phyloP scores from a whole-genome alignment of 2,888 invertebrate genomes.

The Cryptus armator region DNA sequence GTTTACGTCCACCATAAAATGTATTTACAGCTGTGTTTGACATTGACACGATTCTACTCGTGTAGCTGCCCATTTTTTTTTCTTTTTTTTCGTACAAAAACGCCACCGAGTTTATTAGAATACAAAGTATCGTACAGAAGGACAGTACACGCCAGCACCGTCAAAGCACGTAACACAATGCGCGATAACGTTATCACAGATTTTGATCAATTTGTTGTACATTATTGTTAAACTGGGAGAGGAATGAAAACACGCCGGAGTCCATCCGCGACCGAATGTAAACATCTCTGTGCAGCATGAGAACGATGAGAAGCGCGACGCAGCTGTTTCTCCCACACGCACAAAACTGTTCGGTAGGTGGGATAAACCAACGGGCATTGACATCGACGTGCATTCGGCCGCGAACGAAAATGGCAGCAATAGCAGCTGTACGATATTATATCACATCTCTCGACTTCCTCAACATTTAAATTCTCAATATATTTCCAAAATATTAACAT shows the following conservation, averaged over 20 bases:
- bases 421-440: neutral
- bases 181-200: slow-evolving; percentile 51
- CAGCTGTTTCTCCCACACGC: slow-evolving; percentile 68
- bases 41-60: slow-evolving; percentile 81
- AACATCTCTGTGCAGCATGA: slow-evolving; percentile 66
- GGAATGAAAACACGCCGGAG: slow-evolving; percentile 59
- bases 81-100: slow-evolving; percentile 11
- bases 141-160: slow-evolving; percentile 28
- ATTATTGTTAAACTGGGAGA: slow-evolving; percentile 48
- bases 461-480: neutral
- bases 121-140: neutral
- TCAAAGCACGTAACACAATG: slow-evolving; percentile 6
- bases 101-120: neutral
- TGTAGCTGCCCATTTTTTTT: slow-evolving; percentile 80
- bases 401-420: neutral
- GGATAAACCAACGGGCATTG: slow-evolving; percentile 1
- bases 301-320: slow-evolving; percentile 58
- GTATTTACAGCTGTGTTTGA: slow-evolving; percentile 82
- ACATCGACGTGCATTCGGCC: neutral
- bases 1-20: slow-evolving; percentile 85
- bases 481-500: slow-evolving; percentile 10
- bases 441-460: neutral
- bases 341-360: slow-evolving; percentile 3
- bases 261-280: slow-evolving; percentile 62
- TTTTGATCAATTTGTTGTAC: slow-evolving; percentile 67